These are phyloP conservation scores for Agonopterix subpropinquella DNA, from an alignment of 2,888 invertebrate genomes.

Conservation along the genomic window DNA sequence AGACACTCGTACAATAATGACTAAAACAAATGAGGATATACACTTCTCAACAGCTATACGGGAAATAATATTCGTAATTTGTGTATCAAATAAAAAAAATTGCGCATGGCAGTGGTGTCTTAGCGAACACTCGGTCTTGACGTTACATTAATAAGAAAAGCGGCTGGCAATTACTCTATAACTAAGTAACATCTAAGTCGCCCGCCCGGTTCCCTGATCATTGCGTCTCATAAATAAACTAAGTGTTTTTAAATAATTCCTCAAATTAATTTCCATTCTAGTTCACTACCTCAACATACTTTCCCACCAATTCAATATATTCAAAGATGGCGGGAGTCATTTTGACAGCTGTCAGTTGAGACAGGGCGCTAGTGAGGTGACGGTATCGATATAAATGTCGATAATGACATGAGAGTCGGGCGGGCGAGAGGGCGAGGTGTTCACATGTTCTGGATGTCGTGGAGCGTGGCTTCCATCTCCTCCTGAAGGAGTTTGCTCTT, in stretches of 20 bases:
- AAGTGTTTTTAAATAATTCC: constrained; percentile 16
- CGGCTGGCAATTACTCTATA: constrained; percentile 72
- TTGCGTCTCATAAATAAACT: constrained; percentile 10
- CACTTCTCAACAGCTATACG: constrained; percentile 41
- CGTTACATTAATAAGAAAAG: constrained; percentile 55
- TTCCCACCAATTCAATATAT: constrained; percentile 15
- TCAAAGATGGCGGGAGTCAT: constrained; percentile 16
- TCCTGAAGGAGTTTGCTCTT: constrained; percentile 97
- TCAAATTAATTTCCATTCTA: constrained; percentile 14
- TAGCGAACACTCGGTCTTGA: constrained; percentile 64
- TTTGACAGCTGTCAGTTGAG: constrained; percentile 17
- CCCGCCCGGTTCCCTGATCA: constrained; percentile 43
- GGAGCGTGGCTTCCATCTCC: constrained; percentile 99
- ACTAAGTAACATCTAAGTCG: constrained; percentile 57
- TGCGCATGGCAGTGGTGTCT: constrained; percentile 72
- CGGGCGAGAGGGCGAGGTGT: constrained; percentile 44
- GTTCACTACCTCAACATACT: constrained; percentile 11
- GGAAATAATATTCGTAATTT: constrained; percentile 50
- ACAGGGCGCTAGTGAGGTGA: constrained; percentile 18
- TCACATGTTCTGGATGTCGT: constrained; percentile 99
- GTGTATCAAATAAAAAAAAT: constrained; percentile 57
- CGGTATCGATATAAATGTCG: constrained; percentile 18
- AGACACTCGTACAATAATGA: constrained; percentile 54
- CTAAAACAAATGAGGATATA: constrained; percentile 55
- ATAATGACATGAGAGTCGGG: constrained; percentile 27